phyloP scores from a whole-genome alignment of 2,888 invertebrate genomes.

The Pyralis farinalis region DNA sequence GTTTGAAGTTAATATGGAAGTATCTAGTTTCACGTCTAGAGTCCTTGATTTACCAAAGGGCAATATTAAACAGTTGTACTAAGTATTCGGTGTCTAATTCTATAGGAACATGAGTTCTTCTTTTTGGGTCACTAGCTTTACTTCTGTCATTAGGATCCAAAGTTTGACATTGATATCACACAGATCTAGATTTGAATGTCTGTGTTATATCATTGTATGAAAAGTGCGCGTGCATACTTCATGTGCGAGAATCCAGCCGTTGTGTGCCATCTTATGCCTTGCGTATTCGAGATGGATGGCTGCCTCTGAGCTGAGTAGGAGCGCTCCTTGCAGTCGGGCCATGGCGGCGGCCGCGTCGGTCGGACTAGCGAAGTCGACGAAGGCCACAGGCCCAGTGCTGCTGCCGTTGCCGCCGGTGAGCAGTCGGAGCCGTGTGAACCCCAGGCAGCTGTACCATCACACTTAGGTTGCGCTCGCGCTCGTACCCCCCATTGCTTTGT shows the following conservation, averaged over 20 bases:
- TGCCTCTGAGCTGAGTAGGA: constrained; percentile 97
- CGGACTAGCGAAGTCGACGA: constrained; percentile 98
- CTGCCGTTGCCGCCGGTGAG: constrained; percentile 87
- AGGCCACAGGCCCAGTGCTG: constrained; percentile 93
- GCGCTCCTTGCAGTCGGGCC: constrained; percentile 96
- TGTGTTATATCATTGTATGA: constrained; percentile 16
- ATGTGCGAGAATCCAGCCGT: constrained; percentile 80
- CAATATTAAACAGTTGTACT: background rate
- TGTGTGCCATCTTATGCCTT: constrained; percentile 97
- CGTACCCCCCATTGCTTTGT: constrained; percentile 52
- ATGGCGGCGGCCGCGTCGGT: constrained; percentile 95
- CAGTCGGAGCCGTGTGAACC: constrained; percentile 98
- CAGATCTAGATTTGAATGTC: constrained; percentile 1
- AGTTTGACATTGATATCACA: constrained; percentile 14
- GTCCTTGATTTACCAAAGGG: background rate
- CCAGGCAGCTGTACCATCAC: constrained; percentile 94
- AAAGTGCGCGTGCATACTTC: constrained; percentile 75
- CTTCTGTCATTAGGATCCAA: constrained; percentile 16
- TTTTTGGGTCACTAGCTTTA: too few relatives aligned
- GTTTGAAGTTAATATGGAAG: too few relatives aligned
- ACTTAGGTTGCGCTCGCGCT: constrained; percentile 61
- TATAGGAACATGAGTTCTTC: background rate
- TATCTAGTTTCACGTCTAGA: background rate
- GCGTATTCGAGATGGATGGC: constrained; percentile 99
- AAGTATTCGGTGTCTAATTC: background rate